Conservation (phyloP, 2,797 vertebrate genomes). For the Botia almorhae region DNA sequence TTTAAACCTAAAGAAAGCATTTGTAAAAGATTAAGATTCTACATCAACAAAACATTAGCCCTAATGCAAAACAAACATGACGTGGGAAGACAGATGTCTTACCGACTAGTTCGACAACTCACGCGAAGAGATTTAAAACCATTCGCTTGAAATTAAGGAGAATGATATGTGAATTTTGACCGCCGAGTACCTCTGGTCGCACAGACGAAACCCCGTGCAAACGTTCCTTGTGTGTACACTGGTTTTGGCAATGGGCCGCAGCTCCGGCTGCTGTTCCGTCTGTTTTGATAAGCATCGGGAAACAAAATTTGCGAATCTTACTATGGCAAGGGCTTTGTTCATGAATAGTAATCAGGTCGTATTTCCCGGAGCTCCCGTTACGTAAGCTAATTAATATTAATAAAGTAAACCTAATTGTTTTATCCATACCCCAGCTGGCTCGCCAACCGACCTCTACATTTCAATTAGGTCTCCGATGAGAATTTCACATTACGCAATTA, state of each 20-base stretch:
- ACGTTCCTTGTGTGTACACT: not conserved
- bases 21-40: not conserved
- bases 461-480: no score
- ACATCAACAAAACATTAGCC: not conserved
- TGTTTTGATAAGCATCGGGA: conserved; percentile 65
- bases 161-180: conserved; percentile 13
- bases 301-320: conserved; percentile 10
- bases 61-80: not conserved
- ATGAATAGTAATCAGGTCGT: not conserved
- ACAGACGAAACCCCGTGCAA: not conserved
- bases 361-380: not conserved
- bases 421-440: not conserved
- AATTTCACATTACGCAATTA: no score
- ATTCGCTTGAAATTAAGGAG: not conserved
- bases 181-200: not conserved
- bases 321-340: conserved; percentile 16
- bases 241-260: not conserved
- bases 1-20: not conserved
- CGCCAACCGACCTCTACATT: no score
- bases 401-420: not conserved
- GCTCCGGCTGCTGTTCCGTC: conserved; percentile 55
- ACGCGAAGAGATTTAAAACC: conserved; percentile 22
- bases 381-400: not conserved
- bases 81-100: conserved; percentile 18
- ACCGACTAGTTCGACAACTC: conserved; percentile 39